Percentiles rank a stretch among this genome's conserved stretches.
These are phyloP conservation scores for Papilio protenor DNA, from an alignment of 2,888 invertebrate species.

Conservation along the genomic window DNA sequence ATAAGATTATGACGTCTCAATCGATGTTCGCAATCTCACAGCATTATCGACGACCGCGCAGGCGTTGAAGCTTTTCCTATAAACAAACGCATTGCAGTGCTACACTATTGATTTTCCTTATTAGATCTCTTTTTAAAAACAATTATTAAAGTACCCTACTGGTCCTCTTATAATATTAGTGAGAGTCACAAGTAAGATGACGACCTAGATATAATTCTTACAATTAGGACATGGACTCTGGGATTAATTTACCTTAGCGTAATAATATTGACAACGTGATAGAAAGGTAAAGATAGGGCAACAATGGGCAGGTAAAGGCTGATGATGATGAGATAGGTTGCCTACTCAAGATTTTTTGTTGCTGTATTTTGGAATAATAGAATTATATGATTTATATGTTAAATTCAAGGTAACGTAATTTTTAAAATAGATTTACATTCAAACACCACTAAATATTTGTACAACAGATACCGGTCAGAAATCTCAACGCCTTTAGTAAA, in stretches of 20 bases:
- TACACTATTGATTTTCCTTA: neutral
- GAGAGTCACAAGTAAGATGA: no score
- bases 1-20: neutral
- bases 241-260: no score
- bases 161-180: no score
- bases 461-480: conserved; percentile 24
- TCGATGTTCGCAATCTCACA: neutral
- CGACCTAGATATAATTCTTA: no score
- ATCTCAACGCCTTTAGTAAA: conserved; percentile 19
- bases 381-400: neutral
- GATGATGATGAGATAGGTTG: no score
- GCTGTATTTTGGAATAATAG: no score
- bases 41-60: neutral
- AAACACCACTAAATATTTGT: conserved; percentile 20
- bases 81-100: conserved; percentile 26
- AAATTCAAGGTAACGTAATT: neutral
- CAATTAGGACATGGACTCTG: no score
- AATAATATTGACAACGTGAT: no score
- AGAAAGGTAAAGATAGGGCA: neutral
- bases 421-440: conserved; percentile 1
- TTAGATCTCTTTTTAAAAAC: neutral
- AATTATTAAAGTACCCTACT: no score
- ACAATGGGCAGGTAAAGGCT: no score
- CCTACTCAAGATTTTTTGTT: no score
- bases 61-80: neutral